Conservation (phyloP, 2,888 invertebrate species). For the Choristoneura rosaceana region DNA sequence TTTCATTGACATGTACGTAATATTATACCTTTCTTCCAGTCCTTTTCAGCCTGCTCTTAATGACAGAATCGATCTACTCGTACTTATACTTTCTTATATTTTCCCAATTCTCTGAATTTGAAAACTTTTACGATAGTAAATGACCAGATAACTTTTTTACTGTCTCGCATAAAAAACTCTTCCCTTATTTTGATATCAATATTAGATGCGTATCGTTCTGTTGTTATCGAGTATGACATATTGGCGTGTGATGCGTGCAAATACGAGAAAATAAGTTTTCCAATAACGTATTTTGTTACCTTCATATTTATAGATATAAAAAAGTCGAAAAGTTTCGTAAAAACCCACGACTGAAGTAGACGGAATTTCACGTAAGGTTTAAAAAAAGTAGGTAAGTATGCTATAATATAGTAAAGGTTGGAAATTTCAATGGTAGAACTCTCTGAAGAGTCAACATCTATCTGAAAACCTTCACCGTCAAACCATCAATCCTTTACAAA, state of each 20-base stretch:
- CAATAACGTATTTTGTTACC: background rate
- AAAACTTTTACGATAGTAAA: background rate
- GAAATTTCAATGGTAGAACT: too few species aligned
- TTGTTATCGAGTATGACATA: background rate
- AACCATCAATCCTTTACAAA: too few species aligned
- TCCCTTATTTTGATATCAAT: background rate
- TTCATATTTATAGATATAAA: too few species aligned
- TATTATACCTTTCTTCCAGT: background rate
- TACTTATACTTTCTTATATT: background rate
- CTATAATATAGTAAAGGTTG: too few species aligned
- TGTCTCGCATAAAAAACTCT: background rate
- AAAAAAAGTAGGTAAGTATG: too few species aligned
- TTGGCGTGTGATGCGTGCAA: background rate
- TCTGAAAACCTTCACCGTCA: too few species aligned
- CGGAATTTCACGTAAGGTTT: too few species aligned
- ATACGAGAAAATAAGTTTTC: background rate
- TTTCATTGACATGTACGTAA: background rate
- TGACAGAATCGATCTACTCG: background rate
- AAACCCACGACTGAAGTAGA: too few species aligned
- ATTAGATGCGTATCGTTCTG: background rate
- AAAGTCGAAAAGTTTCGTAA: too few species aligned
- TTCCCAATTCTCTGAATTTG: background rate
- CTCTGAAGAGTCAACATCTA: too few species aligned
- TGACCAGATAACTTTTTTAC: conserved; percentile 7
- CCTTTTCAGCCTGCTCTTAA: background rate